Evolutionary conservation across 2,113 vertebrate species (phyloP).

Genomic region (Mastomys natalensis): DNA sequence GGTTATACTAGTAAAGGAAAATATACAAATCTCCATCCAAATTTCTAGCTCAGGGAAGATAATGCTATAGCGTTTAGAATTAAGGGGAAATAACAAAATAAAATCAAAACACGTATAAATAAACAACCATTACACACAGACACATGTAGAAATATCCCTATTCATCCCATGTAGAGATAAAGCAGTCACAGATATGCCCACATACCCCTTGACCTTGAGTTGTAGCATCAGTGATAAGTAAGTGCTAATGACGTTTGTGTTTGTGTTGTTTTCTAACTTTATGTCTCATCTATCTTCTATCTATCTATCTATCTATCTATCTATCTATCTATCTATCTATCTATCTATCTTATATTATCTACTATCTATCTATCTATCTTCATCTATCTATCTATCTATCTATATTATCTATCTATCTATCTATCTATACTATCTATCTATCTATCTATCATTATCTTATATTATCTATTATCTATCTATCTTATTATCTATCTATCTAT

Average conservation of each 20-base stretch:
- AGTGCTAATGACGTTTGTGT: background rate
- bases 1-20: background rate
- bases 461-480: too few species aligned
- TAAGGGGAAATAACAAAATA: constrained; percentile 1
- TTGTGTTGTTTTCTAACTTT: background rate
- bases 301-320: background rate
- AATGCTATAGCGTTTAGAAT: too few species aligned
- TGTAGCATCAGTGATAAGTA: background rate
- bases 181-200: background rate
- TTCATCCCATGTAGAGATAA: fast-evolving
- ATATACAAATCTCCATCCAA: background rate
- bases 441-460: background rate
- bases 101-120: background rate
- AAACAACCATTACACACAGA: background rate
- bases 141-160: background rate
- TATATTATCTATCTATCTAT: background rate
- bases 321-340: background rate
- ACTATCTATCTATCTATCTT: background rate
- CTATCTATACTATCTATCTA: background rate
- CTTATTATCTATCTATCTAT: background rate
- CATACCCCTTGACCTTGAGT: background rate
- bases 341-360: too few species aligned
- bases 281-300: background rate
- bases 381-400: background rate
- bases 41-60: background rate